Percentiles rank a stretch among this genome's conserved stretches.
Evolutionary conservation across 2,797 vertebrate genomes (phyloP).

Genomic region (Momotus momota): DNA sequence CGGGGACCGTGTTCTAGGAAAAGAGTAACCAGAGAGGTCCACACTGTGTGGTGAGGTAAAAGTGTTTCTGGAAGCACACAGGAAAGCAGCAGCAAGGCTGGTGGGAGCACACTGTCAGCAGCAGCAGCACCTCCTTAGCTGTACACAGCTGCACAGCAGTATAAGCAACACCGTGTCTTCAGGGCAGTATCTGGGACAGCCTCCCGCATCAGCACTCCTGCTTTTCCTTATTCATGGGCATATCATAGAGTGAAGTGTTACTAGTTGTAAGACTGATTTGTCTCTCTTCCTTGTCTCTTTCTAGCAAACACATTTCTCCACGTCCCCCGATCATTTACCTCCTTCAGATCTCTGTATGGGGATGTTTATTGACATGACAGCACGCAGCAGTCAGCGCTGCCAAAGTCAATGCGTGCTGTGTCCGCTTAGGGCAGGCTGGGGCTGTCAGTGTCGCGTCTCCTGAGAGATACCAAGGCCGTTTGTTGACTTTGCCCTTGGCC

Average conservation of each 20-base stretch:
- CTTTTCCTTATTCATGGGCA: background rate
- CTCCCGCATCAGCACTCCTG: background rate
- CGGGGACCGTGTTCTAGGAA: background rate
- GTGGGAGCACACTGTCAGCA: background rate
- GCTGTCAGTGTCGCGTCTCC: background rate
- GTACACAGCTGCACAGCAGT: background rate
- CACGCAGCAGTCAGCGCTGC: background rate
- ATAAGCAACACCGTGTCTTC: background rate
- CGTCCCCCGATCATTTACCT: background rate
- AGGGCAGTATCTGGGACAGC: background rate
- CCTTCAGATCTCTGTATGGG: background rate
- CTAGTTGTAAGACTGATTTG: background rate
- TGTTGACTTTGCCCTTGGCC: conserved; percentile 51
- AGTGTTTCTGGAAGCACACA: background rate
- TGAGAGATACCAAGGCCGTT: conserved; percentile 24
- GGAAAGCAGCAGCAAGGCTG: background rate
- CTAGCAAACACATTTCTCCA: background rate
- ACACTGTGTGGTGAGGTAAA: background rate
- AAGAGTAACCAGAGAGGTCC: background rate
- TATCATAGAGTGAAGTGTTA: background rate
- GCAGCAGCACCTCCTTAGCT: background rate
- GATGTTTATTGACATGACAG: conserved; percentile 50
- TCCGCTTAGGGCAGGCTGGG: background rate
- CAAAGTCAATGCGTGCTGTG: background rate
- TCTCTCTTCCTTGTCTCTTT: background rate